Evolutionary conservation across 2,797 vertebrate species (phyloP), one percentile per base, ranked within the genome.

Genomic region (Myotis planiceps): DNA sequence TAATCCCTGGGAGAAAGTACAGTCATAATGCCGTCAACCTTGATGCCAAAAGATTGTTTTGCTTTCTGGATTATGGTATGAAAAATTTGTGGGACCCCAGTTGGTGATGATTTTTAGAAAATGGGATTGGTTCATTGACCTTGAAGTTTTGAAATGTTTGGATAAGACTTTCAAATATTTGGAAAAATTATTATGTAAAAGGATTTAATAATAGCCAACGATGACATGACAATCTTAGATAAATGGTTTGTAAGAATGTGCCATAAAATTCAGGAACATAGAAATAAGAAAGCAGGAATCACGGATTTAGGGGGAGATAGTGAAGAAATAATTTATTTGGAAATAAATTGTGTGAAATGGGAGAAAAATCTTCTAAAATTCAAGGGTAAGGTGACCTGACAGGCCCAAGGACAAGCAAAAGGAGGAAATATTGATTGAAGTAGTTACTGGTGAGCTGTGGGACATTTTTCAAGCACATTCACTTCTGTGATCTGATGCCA

Each of bases 381-480:
- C 79, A 86, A 80, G 39, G 34, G 2, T 51, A 47, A 55, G 66
- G 21, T 95, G 71, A 82, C 29, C 16, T 80, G 25, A 72, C 19
- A 84, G 0, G 37, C 49, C 16, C n/a, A 66, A 95, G 72, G 90
- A 69, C 69, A 85, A 75, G 9, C 29, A 37, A 49, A 74, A 87
- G 39, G 34, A 42, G 7, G 6, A 85, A 86, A 42, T 72, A 84
- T 60, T 19, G 60, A 89, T 45, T 91, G 25, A 91, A 71, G 19
- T 60, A 25, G 32, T 65, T 75, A 3, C 90, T 34, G 15, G 45
- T 53, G 68, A 53, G 45, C 66, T 47, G 9, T 71, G 80, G 65
- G 49, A 60, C 25, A n/a, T 66, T 87, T 94, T 90, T 95, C 75
- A 97, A 84, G 49, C 53, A 27, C 5, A 71, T 84, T 87, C 15